Conservation (phyloP, 2,113 vertebrate species). For the Oryzias woworae region DNA sequence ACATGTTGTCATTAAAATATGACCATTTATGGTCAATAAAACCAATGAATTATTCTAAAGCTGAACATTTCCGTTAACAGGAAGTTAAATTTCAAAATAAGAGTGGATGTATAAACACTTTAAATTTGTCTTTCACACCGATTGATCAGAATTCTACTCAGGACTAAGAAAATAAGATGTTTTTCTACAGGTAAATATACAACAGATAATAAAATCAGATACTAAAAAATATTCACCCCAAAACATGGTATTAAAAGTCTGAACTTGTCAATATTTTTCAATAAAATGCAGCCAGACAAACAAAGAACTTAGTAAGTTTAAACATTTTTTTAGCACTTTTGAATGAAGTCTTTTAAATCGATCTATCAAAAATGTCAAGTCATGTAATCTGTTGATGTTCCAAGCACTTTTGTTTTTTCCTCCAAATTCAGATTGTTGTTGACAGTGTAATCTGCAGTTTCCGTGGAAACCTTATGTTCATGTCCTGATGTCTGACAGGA, state of each 20-base stretch:
- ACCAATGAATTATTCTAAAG: conserved; percentile 21
- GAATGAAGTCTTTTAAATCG: conserved; percentile 31
- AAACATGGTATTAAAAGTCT: not conserved
- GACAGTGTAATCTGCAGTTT: conserved; percentile 26
- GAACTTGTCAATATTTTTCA: conserved; percentile 14
- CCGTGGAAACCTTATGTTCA: conserved; percentile 21
- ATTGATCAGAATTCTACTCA: conserved; percentile 21
- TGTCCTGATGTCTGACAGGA: conserved; percentile 21
- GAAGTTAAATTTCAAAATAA: conserved; percentile 22
- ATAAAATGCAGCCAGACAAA: not conserved
- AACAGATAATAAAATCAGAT: not conserved
- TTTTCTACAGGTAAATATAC: conserved; percentile 15
- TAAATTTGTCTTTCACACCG: conserved; percentile 24
- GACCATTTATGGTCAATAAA: conserved; percentile 60
- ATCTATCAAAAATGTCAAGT: conserved; percentile 18
- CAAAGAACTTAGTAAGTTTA: conserved; percentile 2
- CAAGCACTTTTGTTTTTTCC: conserved; percentile 14
- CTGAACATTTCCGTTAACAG: conserved; percentile 17
- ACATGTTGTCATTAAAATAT: conserved; percentile 52
- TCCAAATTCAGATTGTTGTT: conserved; percentile 35
- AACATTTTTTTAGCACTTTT: conserved; percentile 54
- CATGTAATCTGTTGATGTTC: conserved; percentile 17
- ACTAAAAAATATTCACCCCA: not conserved
- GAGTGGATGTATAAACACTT: conserved; percentile 38
- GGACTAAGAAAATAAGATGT: conserved; percentile 17